A percentile compares a stretch with the other conserved stretches of the same genome.
These are phyloP conservation scores for Mylabris sibirica DNA, from an alignment of 2,888 invertebrate genomes.

Conservation along the genomic window DNA sequence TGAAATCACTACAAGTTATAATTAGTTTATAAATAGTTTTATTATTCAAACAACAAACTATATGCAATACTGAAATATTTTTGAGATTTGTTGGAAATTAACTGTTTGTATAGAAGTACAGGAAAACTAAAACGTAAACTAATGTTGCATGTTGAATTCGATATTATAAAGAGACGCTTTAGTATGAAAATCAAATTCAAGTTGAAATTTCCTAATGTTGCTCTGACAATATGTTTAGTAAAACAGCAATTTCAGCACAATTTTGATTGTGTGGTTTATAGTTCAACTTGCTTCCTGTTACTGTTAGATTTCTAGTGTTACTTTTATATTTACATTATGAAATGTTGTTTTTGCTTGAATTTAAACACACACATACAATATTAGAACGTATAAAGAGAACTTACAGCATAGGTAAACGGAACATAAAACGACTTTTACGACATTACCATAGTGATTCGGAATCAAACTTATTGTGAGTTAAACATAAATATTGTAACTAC, in stretches of 20 bases:
- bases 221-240: not conserved
- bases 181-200: conserved; percentile 5
- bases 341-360: not conserved
- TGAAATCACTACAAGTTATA: not conserved
- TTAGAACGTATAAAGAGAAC: not conserved
- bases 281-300: conserved; percentile 30
- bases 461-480: not conserved
- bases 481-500: not conserved
- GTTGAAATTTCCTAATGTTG: not conserved
- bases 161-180: not conserved
- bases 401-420: not conserved
- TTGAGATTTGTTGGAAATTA: not conserved
- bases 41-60: not conserved
- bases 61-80: not conserved
- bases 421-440: not conserved
- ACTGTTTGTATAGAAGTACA: not conserved
- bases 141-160: not conserved
- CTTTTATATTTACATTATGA: conserved; percentile 32
- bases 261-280: conserved; percentile 32
- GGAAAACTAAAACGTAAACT: not conserved
- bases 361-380: not conserved
- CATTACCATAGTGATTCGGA: not conserved
- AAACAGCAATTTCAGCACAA: conserved; percentile 32
- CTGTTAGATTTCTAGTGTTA: conserved; percentile 31
- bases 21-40: not conserved